Percentiles rank a stretch among this genome's conserved stretches.
These are phyloP conservation scores for Coleophora deauratella DNA, from an alignment of 2,888 invertebrate genomes.

Conservation along the genomic window DNA sequence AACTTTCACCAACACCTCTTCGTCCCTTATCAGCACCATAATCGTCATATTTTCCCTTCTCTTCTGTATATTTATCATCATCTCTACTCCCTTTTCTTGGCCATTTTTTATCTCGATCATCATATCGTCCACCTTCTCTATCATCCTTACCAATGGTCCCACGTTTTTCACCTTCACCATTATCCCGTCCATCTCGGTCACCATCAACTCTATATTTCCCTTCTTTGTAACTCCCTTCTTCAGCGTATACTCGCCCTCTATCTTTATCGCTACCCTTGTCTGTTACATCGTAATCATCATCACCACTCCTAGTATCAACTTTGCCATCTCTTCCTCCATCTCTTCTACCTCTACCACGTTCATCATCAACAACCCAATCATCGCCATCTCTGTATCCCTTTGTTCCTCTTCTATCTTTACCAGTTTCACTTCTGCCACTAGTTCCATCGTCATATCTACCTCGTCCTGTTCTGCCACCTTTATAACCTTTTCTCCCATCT, in stretches of 20 bases:
- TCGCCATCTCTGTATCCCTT: background rate
- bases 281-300: background rate
- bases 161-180: conserved; percentile 1
- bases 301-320: background rate
- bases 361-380: background rate
- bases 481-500: background rate
- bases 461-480: too few relatives aligned
- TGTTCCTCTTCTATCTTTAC: background rate
- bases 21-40: too few relatives aligned
- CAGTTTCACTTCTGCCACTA: background rate
- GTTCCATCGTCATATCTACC: too few relatives aligned
- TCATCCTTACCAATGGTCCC: conserved; percentile 9
- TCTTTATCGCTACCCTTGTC: background rate
- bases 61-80: too few relatives aligned
- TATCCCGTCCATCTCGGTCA: background rate
- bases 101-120: too few relatives aligned
- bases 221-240: conserved; percentile 8
- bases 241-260: background rate
- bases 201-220: conserved; percentile 1
- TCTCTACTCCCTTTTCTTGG: background rate
- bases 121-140: background rate
- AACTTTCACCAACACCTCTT: too few relatives aligned
- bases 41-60: too few relatives aligned
- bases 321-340: background rate
- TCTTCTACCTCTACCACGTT: background rate